A percentile compares a stretch with the other conserved stretches of the same genome.
These are phyloP conservation scores for Lasius fuliginosus DNA, from an alignment of 2,888 invertebrate genomes.

Conservation along the genomic window DNA sequence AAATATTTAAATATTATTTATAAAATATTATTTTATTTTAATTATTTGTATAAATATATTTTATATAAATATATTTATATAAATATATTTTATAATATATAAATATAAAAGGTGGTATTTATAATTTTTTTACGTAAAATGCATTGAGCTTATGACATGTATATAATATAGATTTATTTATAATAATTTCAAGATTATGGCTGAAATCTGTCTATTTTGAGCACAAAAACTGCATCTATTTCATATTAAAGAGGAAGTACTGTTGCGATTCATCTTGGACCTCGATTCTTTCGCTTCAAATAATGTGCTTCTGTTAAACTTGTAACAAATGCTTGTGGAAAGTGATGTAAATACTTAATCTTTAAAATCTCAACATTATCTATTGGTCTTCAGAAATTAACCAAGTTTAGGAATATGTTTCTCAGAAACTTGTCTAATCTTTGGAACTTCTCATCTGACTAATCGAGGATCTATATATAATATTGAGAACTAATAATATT, in stretches of 20 bases:
- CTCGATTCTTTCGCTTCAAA: not conserved
- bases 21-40: too few species aligned
- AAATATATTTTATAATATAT: too few species aligned
- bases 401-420: not conserved
- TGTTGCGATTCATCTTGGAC: not conserved
- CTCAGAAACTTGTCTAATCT: not conserved
- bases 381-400: not conserved
- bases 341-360: not conserved
- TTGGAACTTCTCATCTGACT: not conserved
- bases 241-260: constrained; percentile 24
- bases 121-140: not conserved
- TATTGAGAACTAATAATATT: not conserved
- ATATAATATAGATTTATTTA: not conserved
- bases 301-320: not conserved
- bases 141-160: not conserved
- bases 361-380: not conserved
- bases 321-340: not conserved
- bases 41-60: too few species aligned
- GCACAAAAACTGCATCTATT: not conserved
- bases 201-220: not conserved
- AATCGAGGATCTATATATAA: not conserved
- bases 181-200: not conserved
- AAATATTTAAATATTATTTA: too few species aligned
- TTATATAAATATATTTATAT: too few species aligned
- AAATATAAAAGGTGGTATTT: not conserved